Percentiles rank a stretch among this genome's conserved stretches.
These are phyloP conservation scores for Halcyon malimbica DNA, from an alignment of 2,113 vertebrate genomes.

Conservation along the genomic window DNA sequence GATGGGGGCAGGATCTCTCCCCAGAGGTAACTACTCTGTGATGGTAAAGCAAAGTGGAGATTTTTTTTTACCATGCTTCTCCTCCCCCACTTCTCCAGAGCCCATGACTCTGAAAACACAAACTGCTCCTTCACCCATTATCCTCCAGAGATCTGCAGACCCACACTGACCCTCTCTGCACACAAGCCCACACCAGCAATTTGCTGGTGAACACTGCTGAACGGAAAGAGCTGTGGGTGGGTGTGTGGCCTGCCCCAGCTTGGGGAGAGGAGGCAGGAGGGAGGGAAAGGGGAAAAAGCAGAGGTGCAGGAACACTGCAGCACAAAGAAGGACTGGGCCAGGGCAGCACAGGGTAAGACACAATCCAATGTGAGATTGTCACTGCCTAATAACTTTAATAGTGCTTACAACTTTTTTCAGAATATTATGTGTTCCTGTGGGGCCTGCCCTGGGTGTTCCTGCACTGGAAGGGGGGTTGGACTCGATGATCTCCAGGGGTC, in stretches of 20 bases:
- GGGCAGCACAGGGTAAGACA: background rate
- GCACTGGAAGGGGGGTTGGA: too few relatives aligned
- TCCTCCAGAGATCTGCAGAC: background rate
- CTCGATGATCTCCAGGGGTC: too few relatives aligned
- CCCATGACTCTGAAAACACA: background rate
- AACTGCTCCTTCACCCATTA: background rate
- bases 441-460: too few relatives aligned
- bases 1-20: background rate
- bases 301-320: background rate
- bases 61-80: background rate
- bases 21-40: background rate
- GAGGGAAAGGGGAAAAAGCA: background rate
- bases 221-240: background rate
- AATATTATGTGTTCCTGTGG: background rate
- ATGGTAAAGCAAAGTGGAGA: background rate
- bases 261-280: background rate
- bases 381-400: background rate
- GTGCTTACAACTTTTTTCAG: background rate
- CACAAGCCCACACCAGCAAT: background rate
- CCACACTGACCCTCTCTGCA: background rate
- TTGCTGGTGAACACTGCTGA: background rate
- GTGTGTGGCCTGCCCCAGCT: fast-evolving
- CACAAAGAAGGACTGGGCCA: background rate
- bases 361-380: background rate
- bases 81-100: background rate